Conservation (phyloP, 2,113 vertebrate species). For the Montifringilla adamsi region DNA sequence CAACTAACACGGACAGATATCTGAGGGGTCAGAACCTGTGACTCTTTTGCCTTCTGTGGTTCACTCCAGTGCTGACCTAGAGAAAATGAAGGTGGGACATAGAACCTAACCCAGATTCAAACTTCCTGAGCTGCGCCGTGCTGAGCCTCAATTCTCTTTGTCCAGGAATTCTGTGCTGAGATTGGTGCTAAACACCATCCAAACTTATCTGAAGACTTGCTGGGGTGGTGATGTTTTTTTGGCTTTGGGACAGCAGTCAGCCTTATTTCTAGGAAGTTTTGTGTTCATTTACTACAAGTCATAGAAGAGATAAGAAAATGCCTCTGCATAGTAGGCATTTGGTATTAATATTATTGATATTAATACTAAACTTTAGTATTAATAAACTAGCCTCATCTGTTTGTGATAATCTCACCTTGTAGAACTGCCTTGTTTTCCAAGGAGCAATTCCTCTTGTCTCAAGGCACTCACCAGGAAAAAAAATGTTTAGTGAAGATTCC, state of each 20-base stretch:
- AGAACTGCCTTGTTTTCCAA: no score
- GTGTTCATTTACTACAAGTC: background rate
- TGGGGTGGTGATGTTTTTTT: background rate
- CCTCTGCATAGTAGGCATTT: background rate
- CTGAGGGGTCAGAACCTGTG: background rate
- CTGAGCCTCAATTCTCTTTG: background rate
- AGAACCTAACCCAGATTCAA: background rate
- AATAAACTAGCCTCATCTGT: no score
- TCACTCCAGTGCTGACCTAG: background rate
- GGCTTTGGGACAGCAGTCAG: background rate
- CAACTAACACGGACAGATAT: background rate
- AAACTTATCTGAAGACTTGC: background rate
- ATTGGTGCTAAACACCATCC: background rate
- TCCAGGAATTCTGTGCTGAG: background rate
- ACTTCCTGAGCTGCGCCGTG: background rate
- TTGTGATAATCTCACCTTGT: no score
- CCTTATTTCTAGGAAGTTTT: background rate
- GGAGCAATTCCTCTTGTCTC: no score
- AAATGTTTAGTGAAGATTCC: no score
- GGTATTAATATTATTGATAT: background rate
- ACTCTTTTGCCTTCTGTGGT: background rate
- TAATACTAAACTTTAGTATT: no score
- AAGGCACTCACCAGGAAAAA: no score
- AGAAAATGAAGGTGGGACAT: background rate
- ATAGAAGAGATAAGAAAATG: background rate